phyloP scores from a whole-genome alignment of 2,113 vertebrate genomes.

The Nematolebias whitei region DNA sequence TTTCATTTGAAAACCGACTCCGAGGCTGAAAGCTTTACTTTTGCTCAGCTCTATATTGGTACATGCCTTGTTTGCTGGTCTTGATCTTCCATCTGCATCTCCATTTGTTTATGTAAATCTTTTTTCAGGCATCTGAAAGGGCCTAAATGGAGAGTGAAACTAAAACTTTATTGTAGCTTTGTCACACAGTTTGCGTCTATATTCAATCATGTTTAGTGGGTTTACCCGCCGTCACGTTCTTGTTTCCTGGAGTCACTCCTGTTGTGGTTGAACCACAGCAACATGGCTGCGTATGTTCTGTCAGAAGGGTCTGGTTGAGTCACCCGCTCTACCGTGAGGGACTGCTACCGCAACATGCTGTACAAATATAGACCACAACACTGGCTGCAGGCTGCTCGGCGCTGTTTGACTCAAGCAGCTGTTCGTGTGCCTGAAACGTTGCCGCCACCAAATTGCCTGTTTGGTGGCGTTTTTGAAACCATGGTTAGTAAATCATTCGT shows the following conservation, averaged over 20 bases:
- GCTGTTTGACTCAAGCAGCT: conserved; percentile 25
- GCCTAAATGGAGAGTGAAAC: background rate
- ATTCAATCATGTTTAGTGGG: background rate
- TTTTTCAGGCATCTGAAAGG: conserved; percentile 3
- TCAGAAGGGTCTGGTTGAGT: conserved; percentile 26
- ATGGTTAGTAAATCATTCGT: background rate
- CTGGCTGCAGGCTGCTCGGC: conserved; percentile 17
- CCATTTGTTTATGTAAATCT: conserved; percentile 56
- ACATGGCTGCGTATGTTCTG: conserved; percentile 14
- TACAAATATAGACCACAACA: conserved; percentile 58
- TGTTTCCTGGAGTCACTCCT: conserved; percentile 6
- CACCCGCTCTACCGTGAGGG: conserved; percentile 25
- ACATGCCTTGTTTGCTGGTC: conserved; percentile 12
- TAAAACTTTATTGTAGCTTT: background rate
- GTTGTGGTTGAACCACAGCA: background rate
- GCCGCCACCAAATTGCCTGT: background rate
- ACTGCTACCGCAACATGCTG: conserved; percentile 16
- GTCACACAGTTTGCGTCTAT: background rate
- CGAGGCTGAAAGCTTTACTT: conserved; percentile 18
- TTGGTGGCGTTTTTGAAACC: background rate
- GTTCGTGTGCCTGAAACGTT: conserved; percentile 22
- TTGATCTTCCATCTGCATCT: background rate
- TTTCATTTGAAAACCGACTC: conserved; percentile 50
- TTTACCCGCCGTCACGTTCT: conserved; percentile 2
- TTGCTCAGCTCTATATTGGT: background rate